Percentiles rank a stretch among this genome's conserved stretches.
phyloP scores from a whole-genome alignment of 1,140 invertebrate genomes.

The Streblospio benedicti region DNA sequence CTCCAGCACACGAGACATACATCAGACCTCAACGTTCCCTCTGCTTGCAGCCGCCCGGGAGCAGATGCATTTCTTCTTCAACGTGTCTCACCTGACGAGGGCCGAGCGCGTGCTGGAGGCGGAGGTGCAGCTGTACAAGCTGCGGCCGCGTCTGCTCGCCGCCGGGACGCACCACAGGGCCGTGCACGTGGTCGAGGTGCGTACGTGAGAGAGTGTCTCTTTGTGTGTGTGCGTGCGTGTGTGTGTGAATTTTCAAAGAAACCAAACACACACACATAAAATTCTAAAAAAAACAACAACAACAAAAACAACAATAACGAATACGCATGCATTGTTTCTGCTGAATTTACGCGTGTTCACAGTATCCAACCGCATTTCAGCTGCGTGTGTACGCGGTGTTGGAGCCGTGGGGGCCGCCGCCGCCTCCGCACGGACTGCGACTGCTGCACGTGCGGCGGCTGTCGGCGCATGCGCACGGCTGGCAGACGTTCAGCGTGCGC shows the following conservation, averaged over 20 bases:
- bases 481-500: constrained; percentile 54
- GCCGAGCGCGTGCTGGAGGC: constrained; percentile 53
- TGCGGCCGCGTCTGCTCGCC: constrained; percentile 33
- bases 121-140: constrained; percentile 55
- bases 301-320: no score
- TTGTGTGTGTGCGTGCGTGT: no score
- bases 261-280: no score
- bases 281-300: no score
- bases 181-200: constrained; percentile 35
- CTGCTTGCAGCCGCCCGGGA: constrained; percentile 31
- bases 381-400: constrained; percentile 55
- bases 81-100: constrained; percentile 48
- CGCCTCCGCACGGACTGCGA: constrained; percentile 45
- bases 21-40: no score
- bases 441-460: constrained; percentile 51
- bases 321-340: background rate
- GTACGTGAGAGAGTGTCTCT: background rate
- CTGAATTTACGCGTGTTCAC: no score
- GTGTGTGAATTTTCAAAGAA: no score
- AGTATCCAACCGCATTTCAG: constrained; percentile 35
- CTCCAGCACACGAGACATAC: no score
- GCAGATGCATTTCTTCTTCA: constrained; percentile 47
- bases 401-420: constrained; percentile 38
- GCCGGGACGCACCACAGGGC: constrained; percentile 1
- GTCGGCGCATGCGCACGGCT: constrained; percentile 50